Conservation (phyloP, 2,797 vertebrate species). For the Centroberyx gerrardi region DNA sequence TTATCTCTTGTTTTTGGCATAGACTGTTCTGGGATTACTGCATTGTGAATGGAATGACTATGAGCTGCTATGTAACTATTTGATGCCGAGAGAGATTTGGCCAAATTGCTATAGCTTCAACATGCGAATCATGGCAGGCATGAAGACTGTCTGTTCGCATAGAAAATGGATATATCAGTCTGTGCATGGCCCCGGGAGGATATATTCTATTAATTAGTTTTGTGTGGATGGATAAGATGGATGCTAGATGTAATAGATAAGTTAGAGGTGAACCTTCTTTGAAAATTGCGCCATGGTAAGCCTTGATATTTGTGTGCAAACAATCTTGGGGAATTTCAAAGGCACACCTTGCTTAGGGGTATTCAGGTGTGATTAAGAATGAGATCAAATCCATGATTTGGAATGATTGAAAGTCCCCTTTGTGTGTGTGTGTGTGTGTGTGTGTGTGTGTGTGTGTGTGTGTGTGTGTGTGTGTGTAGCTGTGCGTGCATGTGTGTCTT, state of each 20-base stretch:
- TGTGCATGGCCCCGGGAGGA: not conserved
- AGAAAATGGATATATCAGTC: slow-evolving; percentile 26
- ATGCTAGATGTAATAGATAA: slow-evolving; percentile 24
- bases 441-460: not conserved
- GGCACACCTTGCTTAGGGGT: slow-evolving; percentile 11
- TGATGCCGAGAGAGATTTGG: slow-evolving; percentile 45
- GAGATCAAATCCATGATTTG: not conserved
- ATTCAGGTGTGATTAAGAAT: slow-evolving; percentile 28
- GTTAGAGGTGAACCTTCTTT: not conserved
- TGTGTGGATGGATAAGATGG: not conserved
- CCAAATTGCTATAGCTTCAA: slow-evolving; percentile 34
- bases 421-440: not conserved
- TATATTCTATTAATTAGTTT: slow-evolving; percentile 14
- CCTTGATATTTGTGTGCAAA: slow-evolving; percentile 19
- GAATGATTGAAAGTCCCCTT: not conserved
- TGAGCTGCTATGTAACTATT: slow-evolving; percentile 54
- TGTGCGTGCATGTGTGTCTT: not conserved
- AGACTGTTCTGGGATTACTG: slow-evolving; percentile 61
- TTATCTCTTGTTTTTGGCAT: slow-evolving; percentile 73
- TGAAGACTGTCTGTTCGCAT: slow-evolving; percentile 9
- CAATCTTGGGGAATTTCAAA: slow-evolving; percentile 30
- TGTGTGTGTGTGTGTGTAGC: not conserved
- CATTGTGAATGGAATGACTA: slow-evolving; percentile 65
- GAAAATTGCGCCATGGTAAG: slow-evolving; percentile 14
- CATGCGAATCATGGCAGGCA: slow-evolving; percentile 22